phyloP scores from a whole-genome alignment of 1,140 invertebrate species.

The Drosophila oshimai region DNA sequence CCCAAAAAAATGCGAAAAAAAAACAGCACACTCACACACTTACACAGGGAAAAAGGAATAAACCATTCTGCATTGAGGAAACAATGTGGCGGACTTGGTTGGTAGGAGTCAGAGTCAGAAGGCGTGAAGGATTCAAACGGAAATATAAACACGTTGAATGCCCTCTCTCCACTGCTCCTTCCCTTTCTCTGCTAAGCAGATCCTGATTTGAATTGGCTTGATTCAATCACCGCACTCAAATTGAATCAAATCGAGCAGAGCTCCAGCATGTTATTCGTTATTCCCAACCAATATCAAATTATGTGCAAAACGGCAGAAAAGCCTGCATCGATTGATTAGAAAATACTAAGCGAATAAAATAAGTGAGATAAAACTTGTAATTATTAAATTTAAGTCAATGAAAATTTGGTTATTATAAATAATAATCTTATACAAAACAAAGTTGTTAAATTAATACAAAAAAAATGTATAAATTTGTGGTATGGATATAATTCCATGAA shows the following conservation, averaged over 20 bases:
- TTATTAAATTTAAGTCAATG: not conserved
- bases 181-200: not conserved
- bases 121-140: conserved; percentile 8
- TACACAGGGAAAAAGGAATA: not conserved
- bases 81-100: conserved; percentile 2
- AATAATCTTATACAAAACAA: too few relatives aligned
- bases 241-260: conserved; percentile 9
- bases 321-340: not conserved
- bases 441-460: too few relatives aligned
- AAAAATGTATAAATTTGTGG: not conserved
- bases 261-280: not conserved
- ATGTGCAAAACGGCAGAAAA: not conserved
- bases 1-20: not conserved
- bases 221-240: conserved; percentile 12
- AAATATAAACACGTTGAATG: conserved; percentile 22
- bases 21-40: too few relatives aligned
- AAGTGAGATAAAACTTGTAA: too few relatives aligned
- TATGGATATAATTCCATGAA: too few relatives aligned
- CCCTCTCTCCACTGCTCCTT: not conserved
- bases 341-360: not conserved
- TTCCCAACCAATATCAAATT: conserved; percentile 4
- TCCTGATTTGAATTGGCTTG: conserved; percentile 24
- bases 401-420: too few relatives aligned
- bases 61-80: conserved; percentile 16
- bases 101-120: not conserved